phyloP scores from a whole-genome alignment of 1,140 invertebrate genomes.

The Brachionus koreanus region DNA sequence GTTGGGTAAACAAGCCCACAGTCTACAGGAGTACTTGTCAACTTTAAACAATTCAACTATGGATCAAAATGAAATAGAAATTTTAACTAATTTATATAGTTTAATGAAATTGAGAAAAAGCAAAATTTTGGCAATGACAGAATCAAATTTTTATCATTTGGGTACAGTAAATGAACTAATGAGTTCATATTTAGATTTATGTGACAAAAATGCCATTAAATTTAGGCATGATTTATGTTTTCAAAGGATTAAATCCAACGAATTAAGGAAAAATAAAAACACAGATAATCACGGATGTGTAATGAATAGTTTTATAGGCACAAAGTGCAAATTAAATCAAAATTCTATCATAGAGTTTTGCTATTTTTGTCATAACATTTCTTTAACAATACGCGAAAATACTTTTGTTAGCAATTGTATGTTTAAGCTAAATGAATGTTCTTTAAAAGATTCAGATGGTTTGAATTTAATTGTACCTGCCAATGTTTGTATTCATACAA shows the following conservation, averaged over 20 bases:
- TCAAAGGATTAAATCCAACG: neutral
- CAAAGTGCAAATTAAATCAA: neutral
- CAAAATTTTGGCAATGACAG: constrained; percentile 55
- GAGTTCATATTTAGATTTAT: constrained; percentile 52
- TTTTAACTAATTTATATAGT: constrained; percentile 51
- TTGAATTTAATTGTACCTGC: neutral
- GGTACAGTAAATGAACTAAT: constrained; percentile 57
- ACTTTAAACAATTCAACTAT: neutral
- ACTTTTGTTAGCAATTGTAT: constrained; percentile 20
- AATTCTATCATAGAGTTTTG: neutral
- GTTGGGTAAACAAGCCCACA: constrained; percentile 51
- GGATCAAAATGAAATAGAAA: constrained; percentile 47
- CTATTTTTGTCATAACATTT: neutral
- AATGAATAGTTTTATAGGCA: neutral
- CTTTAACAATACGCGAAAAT: neutral
- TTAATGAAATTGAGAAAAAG: constrained; percentile 51
- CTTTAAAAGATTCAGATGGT: neutral
- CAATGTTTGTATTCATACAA: constrained; percentile 6
- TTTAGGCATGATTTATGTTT: neutral
- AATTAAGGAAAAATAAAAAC: neutral
- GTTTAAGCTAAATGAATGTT: neutral
- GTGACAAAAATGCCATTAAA: constrained; percentile 48
- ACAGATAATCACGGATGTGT: neutral
- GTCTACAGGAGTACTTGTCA: constrained; percentile 46
- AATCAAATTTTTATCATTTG: constrained; percentile 60